These are phyloP conservation scores for Halocynthia aurantium DNA, from an alignment of 23 tunicate genomes.

Conservation along the genomic window DNA sequence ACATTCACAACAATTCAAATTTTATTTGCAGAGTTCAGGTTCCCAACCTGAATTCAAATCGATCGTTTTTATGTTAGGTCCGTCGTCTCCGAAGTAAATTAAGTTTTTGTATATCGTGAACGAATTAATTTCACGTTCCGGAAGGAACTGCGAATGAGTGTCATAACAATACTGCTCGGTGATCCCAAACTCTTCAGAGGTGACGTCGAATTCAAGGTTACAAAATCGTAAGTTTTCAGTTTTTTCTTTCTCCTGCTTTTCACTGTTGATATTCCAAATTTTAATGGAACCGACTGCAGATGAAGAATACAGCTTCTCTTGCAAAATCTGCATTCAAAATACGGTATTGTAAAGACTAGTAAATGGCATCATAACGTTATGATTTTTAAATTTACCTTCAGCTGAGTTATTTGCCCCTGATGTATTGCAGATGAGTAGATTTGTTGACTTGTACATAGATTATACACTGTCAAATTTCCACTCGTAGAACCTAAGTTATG, in stretches of 20 bases:
- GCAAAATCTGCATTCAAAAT: neutral
- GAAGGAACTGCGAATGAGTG: neutral
- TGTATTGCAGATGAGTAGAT: conserved; percentile 39
- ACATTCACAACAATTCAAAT: neutral
- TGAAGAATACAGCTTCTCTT: conserved; percentile 2
- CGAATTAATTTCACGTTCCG: neutral
- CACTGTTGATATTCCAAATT: conserved; percentile 5
- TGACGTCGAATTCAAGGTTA: neutral
- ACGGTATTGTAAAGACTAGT: neutral
- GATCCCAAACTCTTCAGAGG: conserved; percentile 2
- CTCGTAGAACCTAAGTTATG: conserved; percentile 43
- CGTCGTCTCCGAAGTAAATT: conserved; percentile 77
- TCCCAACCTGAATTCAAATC: conserved; percentile 26
- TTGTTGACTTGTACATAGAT: conserved; percentile 25
- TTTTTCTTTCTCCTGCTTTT: neutral
- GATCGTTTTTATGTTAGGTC: conserved; percentile 42
- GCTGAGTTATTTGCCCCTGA: conserved; percentile 34
- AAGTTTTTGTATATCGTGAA: conserved; percentile 1
- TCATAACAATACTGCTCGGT: conserved; percentile 9
- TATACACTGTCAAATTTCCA: conserved; percentile 59
- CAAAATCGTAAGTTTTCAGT: neutral
- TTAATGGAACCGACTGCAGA: conserved; percentile 13
- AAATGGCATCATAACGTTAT: neutral
- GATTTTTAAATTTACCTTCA: conserved; percentile 40
- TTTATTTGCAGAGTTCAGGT: neutral